These are phyloP conservation scores for Falco cherrug DNA, from an alignment of 2,797 vertebrate genomes.

Conservation along the genomic window DNA sequence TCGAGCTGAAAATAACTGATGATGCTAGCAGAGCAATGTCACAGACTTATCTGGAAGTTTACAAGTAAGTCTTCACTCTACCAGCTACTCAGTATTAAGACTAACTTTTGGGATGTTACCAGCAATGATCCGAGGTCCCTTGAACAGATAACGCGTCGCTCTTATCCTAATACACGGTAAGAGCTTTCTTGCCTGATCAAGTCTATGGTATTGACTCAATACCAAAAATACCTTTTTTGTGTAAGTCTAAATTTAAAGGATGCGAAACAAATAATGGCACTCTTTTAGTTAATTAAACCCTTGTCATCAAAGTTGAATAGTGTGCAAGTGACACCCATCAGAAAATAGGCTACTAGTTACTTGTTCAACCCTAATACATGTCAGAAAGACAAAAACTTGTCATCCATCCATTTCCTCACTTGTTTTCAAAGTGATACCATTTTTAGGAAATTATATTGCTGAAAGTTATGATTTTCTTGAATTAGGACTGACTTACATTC, in stretches of 20 bases:
- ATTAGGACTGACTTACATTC: background rate
- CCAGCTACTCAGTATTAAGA: background rate
- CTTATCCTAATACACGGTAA: background rate
- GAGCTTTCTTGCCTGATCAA: background rate
- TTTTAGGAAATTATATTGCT: background rate
- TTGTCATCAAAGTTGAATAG: background rate
- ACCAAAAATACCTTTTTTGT: background rate
- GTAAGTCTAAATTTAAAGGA: background rate
- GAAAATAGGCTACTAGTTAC: background rate
- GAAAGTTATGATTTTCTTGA: background rate
- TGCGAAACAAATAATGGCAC: background rate
- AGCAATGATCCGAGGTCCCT: background rate
- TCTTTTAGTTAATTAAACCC: background rate
- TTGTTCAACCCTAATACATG: background rate
- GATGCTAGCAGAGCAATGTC: background rate
- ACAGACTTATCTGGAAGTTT: background rate
- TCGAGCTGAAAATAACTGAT: background rate
- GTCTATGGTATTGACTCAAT: background rate
- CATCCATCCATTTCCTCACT: background rate
- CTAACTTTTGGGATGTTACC: background rate
- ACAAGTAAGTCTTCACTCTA: accelerated
- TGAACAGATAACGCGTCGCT: background rate
- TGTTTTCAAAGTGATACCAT: background rate
- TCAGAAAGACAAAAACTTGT: background rate
- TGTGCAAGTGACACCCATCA: background rate